A percentile compares a stretch with the other conserved stretches of the same genome.
These are phyloP conservation scores for Ceratina calcarata DNA, from an alignment of 1,140 invertebrate species.

Conservation along the genomic window DNA sequence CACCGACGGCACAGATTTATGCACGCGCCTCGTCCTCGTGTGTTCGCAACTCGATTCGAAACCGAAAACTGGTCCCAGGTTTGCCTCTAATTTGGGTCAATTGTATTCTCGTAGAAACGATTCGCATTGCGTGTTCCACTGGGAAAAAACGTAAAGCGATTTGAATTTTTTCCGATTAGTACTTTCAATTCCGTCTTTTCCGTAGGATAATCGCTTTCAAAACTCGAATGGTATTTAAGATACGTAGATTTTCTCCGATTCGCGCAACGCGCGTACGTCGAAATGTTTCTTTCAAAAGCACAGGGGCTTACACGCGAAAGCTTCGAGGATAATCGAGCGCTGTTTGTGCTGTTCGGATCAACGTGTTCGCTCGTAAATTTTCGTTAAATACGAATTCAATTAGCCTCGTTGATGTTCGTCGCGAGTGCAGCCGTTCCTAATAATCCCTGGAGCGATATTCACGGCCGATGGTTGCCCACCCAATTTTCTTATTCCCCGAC, in stretches of 20 bases:
- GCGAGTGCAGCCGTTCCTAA: conserved; percentile 29
- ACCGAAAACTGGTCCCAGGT: neutral
- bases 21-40: neutral
- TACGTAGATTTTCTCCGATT: no score
- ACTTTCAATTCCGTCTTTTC: no score
- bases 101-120: neutral
- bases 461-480: neutral
- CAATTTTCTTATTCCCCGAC: conserved; percentile 2
- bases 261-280: no score
- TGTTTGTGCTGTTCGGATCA: neutral
- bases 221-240: no score
- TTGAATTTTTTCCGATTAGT: neutral
- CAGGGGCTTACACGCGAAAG: no score
- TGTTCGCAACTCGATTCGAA: neutral
- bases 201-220: no score
- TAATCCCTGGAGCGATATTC: conserved; percentile 10
- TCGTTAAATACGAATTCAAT: conserved; percentile 28
- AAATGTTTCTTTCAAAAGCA: no score
- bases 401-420: conserved; percentile 18
- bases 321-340: no score
- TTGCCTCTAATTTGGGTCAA: neutral
- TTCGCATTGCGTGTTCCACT: no score
- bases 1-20: neutral
- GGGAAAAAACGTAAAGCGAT: neutral
- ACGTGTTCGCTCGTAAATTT: conserved; percentile 27